phyloP scores from a whole-genome alignment of 2,113 vertebrate genomes.

The Pimephales promelas region DNA sequence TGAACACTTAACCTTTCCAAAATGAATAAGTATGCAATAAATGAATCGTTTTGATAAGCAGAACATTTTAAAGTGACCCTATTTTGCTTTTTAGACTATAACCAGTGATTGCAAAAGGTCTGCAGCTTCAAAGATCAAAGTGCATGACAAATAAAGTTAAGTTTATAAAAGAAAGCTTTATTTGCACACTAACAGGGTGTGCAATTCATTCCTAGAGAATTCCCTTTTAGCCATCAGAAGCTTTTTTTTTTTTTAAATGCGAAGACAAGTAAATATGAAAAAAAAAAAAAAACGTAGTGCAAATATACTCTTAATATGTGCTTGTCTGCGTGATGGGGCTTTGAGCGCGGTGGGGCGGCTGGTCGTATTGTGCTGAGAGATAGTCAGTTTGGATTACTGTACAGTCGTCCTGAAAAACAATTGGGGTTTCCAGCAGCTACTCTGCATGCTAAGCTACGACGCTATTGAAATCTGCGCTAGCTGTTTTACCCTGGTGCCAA shows the following conservation, averaged over 20 bases:
- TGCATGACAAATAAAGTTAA: too few species aligned
- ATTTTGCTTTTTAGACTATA: too few species aligned
- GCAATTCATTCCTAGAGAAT: not conserved
- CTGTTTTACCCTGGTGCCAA: constrained; percentile 65
- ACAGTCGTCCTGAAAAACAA: constrained; percentile 43
- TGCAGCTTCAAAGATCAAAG: too few species aligned
- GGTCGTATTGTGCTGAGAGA: constrained; percentile 30
- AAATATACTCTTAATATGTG: constrained; percentile 2
- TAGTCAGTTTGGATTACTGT: constrained; percentile 29
- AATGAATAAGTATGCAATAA: not conserved
- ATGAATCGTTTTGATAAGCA: not conserved
- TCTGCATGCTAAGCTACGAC: constrained; percentile 50
- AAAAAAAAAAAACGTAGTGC: not conserved
- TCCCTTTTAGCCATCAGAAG: not conserved
- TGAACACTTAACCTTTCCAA: too few species aligned
- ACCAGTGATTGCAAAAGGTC: too few species aligned
- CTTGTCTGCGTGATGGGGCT: not conserved
- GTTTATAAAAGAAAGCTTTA: not conserved
- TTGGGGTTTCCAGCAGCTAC: constrained; percentile 48
- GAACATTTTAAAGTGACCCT: not conserved
- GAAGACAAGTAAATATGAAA: not conserved
- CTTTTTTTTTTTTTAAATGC: not conserved
- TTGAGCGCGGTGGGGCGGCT: constrained; percentile 7
- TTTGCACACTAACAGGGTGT: too few species aligned
- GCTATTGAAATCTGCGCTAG: constrained; percentile 59